Evolutionary conservation across 2,888 invertebrate genomes (phyloP), one percentile per base, ranked within the genome.

Genomic region (Apodemia hepburni): DNA sequence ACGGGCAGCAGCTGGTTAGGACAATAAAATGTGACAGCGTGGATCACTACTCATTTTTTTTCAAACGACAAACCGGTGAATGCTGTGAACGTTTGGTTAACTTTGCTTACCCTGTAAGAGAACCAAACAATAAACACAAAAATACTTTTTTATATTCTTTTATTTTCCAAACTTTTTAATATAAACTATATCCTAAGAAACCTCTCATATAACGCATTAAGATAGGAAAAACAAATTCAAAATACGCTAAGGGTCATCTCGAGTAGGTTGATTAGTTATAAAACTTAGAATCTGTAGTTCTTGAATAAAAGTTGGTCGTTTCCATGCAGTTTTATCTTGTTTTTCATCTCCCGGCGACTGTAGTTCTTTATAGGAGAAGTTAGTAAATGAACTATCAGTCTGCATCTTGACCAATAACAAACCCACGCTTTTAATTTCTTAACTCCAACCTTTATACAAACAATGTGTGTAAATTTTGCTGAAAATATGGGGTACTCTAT

Each of bases 331-430:
- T 27, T 54, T 54, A 54, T 54, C 54, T 54, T 54, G 54, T 54
- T 54, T 54, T 54, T 54, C 54, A 54, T 54, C 54, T 54, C 27
- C 27, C 22, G 6, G 54, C 15, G 42, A 45, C n/a, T 45, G 42
- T 45, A 12, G 12, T 54, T 22, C 54, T 54, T 54, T 54, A 54
- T 54, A 54, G 54, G 27, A 27, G 54, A 54, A 54, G 54, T 54
- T 54, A 27, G 54, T 54, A 54, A 51, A 54, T 12, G 22, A 54
- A 15, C 54, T 54, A 54, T 54, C 54, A 54, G 54, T 54, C 54
- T 54, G 12, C 27, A 54, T 54, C 54, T 54, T 27, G 27, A 54
- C 54, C 54, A 54, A 54, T 27, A 27, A 27, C 54, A 54, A 51
- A 54, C 54, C 54, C 15, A 54, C 54, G 54, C 54, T 22, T 54